A percentile compares a stretch with the other conserved stretches of the same genome.
Evolutionary conservation across 2,888 invertebrate species (phyloP).

Genomic region (Hedya salicella): DNA sequence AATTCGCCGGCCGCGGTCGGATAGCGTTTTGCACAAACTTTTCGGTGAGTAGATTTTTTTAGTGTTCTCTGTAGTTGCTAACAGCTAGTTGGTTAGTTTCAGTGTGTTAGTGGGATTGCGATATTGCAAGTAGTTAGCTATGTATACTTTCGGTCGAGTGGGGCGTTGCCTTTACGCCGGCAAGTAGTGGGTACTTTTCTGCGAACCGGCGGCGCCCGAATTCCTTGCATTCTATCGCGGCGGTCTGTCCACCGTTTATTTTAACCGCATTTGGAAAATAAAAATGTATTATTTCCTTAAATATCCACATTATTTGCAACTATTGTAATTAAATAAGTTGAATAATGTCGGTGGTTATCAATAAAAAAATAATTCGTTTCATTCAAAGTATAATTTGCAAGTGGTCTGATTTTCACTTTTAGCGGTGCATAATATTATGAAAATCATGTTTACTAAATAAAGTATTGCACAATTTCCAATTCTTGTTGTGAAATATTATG

Average conservation of each 20-base stretch:
- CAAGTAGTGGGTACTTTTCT: slow-evolving; percentile 44
- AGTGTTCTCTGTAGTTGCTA: slow-evolving; percentile 27
- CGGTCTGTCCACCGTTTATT: not conserved
- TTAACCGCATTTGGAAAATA: not conserved
- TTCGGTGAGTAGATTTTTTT: slow-evolving; percentile 71
- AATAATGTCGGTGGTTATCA: too few species aligned
- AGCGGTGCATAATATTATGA: slow-evolving; percentile 6
- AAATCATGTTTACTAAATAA: slow-evolving; percentile 33
- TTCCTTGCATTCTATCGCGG: slow-evolving; percentile 30
- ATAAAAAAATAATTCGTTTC: too few species aligned
- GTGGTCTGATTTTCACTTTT: slow-evolving; percentile 3
- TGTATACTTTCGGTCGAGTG: slow-evolving; percentile 30
- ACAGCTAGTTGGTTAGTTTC: not conserved
- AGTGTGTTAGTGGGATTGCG: slow-evolving; percentile 18
- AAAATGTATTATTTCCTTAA: too few species aligned
- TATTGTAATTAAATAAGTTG: too few species aligned
- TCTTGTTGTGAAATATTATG: slow-evolving; percentile 42
- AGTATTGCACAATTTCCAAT: slow-evolving; percentile 34
- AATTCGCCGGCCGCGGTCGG: slow-evolving; percentile 80
- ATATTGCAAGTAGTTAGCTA: slow-evolving; percentile 24
- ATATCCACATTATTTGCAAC: too few species aligned
- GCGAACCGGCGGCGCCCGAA: slow-evolving; percentile 44
- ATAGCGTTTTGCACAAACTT: slow-evolving; percentile 82
- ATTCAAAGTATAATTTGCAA: too few species aligned
- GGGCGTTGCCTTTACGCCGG: slow-evolving; percentile 45